A percentile compares a stretch with the other conserved stretches of the same genome.
Conservation (phyloP, 2,113 vertebrate genomes). For the Centrocercus urophasianus region DNA sequence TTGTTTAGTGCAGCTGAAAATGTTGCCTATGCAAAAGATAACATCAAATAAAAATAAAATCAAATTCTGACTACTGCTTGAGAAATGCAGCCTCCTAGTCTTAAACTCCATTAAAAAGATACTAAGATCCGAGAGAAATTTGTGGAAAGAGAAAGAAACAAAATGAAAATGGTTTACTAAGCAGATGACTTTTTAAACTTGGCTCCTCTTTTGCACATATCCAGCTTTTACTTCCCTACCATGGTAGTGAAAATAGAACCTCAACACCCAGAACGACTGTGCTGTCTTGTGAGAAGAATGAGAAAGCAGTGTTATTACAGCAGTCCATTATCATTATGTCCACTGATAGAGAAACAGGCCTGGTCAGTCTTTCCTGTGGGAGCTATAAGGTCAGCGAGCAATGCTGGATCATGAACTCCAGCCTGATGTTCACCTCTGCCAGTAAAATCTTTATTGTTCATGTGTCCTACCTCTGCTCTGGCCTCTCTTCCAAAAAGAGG, state of each 20-base stretch:
- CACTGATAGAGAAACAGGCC: not conserved
- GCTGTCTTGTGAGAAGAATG: not conserved
- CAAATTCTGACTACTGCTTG: not conserved
- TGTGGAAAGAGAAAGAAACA: not conserved
- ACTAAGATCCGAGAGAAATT: not conserved
- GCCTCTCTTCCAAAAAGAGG: not conserved
- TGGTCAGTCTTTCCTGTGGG: not conserved
- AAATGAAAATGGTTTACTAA: not conserved
- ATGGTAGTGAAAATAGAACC: not conserved
- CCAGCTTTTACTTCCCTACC: not conserved
- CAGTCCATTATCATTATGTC: rapidly evolving
- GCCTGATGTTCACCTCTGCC: not conserved
- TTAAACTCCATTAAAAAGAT: not conserved
- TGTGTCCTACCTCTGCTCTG: not conserved
- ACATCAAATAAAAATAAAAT: not conserved
- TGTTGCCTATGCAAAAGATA: not conserved
- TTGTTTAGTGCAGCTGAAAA: not conserved
- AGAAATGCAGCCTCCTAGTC: not conserved
- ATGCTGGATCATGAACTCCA: not conserved
- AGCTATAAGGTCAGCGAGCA: not conserved
- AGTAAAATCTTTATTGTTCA: not conserved
- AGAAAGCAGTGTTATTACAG: not conserved
- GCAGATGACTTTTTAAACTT: not conserved
- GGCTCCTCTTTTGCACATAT: not conserved
- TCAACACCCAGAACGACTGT: not conserved